Conservation (phyloP, 2,888 invertebrate genomes). For the Scaptomyza polygonia region DNA sequence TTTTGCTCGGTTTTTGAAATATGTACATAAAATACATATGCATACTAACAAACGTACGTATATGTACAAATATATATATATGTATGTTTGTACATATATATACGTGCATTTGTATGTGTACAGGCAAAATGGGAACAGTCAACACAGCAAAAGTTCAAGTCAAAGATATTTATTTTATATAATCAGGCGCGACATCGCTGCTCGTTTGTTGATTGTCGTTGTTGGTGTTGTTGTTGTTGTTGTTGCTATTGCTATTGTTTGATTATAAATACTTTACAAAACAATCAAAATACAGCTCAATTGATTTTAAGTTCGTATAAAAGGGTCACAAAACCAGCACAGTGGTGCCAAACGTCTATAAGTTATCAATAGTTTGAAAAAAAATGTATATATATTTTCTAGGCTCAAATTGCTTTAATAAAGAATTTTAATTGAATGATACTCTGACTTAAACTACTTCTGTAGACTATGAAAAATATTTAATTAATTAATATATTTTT, state of each 20-base stretch:
- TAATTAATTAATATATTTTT: neutral
- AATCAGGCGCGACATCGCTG: conserved; percentile 67
- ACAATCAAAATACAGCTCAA: conserved; percentile 51
- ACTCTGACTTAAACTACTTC: too few relatives aligned
- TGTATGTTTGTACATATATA: neutral
- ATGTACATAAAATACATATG: conserved; percentile 31
- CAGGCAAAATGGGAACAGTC: conserved; percentile 76
- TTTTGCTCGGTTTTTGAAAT: conserved; percentile 74
- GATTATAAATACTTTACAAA: conserved; percentile 62
- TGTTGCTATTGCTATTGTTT: conserved; percentile 53
- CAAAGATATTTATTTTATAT: conserved; percentile 68
- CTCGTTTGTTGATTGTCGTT: conserved; percentile 52
- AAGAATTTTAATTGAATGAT: too few relatives aligned
- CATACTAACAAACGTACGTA: neutral
- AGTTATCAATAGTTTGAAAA: too few relatives aligned
- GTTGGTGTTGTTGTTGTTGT: conserved; percentile 35
- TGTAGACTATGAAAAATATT: too few relatives aligned
- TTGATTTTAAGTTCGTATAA: conserved; percentile 3
- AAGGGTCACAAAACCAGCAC: conserved; percentile 39
- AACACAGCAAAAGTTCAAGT: conserved; percentile 72
- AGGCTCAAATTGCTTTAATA: neutral
- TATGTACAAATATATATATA: neutral
- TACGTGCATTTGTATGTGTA: conserved; percentile 9
- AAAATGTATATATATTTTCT: too few relatives aligned
- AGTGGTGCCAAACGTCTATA: conserved; percentile 9